These are phyloP conservation scores for Heliornis fulica DNA, from an alignment of 2,113 vertebrate species.

Conservation along the genomic window DNA sequence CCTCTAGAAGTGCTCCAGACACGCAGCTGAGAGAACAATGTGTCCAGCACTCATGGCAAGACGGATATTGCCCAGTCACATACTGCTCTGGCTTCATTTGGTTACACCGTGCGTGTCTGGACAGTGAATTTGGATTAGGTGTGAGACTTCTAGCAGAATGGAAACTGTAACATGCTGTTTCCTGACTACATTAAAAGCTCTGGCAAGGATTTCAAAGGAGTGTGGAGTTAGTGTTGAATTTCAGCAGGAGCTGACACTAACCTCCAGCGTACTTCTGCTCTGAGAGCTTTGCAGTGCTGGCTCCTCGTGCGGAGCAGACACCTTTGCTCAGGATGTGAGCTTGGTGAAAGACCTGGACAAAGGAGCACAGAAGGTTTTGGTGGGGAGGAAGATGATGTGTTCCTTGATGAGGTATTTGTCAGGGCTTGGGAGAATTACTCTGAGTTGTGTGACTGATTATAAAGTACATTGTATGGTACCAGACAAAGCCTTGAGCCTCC, in stretches of 20 bases:
- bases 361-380: neutral
- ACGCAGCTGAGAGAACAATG: neutral
- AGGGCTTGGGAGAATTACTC: neutral
- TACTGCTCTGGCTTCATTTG: neutral
- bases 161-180: neutral
- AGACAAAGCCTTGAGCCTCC: neutral
- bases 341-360: neutral
- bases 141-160: neutral
- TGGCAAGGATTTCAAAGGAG: conserved; percentile 42
- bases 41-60: neutral
- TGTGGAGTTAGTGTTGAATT: neutral
- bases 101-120: neutral
- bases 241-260: neutral
- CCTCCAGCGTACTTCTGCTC: neutral
- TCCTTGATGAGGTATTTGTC: neutral
- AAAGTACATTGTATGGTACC: neutral
- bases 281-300: neutral
- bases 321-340: neutral
- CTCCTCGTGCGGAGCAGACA: neutral
- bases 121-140: neutral
- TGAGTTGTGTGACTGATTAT: neutral
- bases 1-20: neutral
- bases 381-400: neutral
- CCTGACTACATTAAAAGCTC: conserved; percentile 9
- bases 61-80: no score